Percentiles rank a stretch among this genome's conserved stretches.
Conservation (phyloP, 2,797 vertebrate genomes). For the Paramormyrops hopkinsi region DNA sequence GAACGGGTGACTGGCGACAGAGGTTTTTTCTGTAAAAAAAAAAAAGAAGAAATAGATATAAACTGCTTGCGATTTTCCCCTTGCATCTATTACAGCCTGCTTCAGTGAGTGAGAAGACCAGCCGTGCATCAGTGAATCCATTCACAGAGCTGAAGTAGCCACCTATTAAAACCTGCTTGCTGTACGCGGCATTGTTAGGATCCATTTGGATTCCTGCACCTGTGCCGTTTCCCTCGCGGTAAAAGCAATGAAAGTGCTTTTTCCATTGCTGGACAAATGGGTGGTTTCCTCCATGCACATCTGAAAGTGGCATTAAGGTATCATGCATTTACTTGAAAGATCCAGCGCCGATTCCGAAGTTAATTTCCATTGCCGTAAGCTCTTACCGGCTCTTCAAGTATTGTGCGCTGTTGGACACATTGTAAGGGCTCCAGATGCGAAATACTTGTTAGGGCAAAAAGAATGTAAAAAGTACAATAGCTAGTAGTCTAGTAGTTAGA, state of each 20-base stretch:
- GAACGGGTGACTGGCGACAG: neutral
- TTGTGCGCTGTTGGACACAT: neutral
- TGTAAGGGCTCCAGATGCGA: neutral
- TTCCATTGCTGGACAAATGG: constrained; percentile 17
- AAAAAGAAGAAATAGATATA: constrained; percentile 22
- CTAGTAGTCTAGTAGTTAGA: neutral
- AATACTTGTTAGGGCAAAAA: neutral
- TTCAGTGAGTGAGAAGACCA: constrained; percentile 30
- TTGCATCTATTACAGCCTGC: constrained; percentile 25
- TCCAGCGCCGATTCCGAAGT: constrained; percentile 25
- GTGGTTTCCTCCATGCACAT: constrained; percentile 10
- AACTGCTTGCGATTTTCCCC: constrained; percentile 26
- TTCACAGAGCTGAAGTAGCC: constrained; percentile 27
- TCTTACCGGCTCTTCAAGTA: constrained; percentile 23
- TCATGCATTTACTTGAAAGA: constrained; percentile 24
- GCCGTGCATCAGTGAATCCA: constrained; percentile 39
- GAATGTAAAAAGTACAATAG: neutral
- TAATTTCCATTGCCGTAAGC: constrained; percentile 33
- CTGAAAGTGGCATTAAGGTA: constrained; percentile 30
- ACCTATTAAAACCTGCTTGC: constrained; percentile 25
- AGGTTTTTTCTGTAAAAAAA: neutral
- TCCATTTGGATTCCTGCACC: constrained; percentile 31
- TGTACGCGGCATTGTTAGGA: constrained; percentile 8
- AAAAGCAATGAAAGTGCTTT: constrained; percentile 5
- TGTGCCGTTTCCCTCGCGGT: constrained; percentile 18